phyloP scores from a whole-genome alignment of 2,888 invertebrate genomes.

The Nomada ruficornis region DNA sequence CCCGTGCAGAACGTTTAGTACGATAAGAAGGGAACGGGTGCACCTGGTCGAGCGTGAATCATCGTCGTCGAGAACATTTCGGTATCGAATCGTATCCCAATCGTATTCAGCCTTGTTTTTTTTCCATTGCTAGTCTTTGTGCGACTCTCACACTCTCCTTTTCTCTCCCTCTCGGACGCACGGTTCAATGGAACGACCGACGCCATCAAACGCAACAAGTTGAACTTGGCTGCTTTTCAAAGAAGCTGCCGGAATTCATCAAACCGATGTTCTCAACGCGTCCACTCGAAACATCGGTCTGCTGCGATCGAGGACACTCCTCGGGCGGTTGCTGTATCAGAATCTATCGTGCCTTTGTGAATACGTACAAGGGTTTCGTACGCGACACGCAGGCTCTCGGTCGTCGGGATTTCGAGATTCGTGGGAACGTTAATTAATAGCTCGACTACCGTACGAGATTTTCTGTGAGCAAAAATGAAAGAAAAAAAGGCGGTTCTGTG shows the following conservation, averaged over 20 bases:
- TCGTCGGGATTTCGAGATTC: too few species aligned
- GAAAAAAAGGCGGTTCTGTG: too few species aligned
- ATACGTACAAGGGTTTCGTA: neutral
- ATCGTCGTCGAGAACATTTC: slow-evolving; percentile 4
- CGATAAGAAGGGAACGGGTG: neutral
- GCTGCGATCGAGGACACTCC: slow-evolving; percentile 17
- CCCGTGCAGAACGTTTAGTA: neutral
- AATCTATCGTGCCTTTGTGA: neutral
- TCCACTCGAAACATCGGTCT: slow-evolving; percentile 40
- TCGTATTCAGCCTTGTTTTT: slow-evolving; percentile 15
- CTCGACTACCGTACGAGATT: too few species aligned
- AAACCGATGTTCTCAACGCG: slow-evolving; percentile 51
- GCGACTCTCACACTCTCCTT: slow-evolving; percentile 17
- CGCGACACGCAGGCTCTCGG: too few species aligned
- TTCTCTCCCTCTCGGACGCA: slow-evolving; percentile 34
- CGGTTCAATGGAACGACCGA: slow-evolving; percentile 65
- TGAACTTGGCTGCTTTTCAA: slow-evolving; percentile 77
- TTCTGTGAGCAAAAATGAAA: too few species aligned
- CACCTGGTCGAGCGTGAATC: slow-evolving; percentile 11
- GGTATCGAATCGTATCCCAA: slow-evolving; percentile 27
- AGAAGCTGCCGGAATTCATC: slow-evolving; percentile 73
- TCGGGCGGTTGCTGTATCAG: neutral
- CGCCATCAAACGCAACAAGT: slow-evolving; percentile 77
- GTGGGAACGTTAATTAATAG: too few species aligned
- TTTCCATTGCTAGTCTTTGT: neutral